Conservation (phyloP, 2,888 invertebrate species). For the Morinoia aosen region DNA sequence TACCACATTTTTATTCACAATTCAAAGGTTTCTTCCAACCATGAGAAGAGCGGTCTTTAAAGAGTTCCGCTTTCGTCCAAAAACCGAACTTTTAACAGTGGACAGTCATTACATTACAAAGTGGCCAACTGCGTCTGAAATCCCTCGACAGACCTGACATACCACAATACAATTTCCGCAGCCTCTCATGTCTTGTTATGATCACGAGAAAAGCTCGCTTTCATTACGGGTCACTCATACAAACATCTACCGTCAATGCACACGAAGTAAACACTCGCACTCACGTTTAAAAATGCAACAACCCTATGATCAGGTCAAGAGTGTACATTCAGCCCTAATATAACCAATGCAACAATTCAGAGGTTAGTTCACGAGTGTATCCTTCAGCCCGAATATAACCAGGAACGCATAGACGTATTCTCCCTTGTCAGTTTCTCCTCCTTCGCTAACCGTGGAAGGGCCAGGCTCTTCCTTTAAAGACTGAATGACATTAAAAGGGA, state of each 20-base stretch:
- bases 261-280: background rate
- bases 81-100: background rate
- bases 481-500: constrained; percentile 1
- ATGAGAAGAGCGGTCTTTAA: background rate
- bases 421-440: background rate
- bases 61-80: background rate
- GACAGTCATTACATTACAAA: background rate
- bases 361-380: background rate
- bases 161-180: background rate
- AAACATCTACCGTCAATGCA: background rate
- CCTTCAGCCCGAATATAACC: background rate
- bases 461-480: background rate
- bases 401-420: background rate
- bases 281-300: background rate
- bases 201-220: background rate
- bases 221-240: background rate
- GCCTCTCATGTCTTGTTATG: background rate
- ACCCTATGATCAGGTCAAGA: background rate
- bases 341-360: background rate
- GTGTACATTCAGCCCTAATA: background rate
- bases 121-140: background rate
- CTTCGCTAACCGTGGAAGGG: background rate
- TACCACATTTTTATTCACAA: no score
- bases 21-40: background rate
- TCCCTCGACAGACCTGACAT: background rate